phyloP scores from a whole-genome alignment of 1,140 invertebrate genomes.

The Tetramorium alpestre region DNA sequence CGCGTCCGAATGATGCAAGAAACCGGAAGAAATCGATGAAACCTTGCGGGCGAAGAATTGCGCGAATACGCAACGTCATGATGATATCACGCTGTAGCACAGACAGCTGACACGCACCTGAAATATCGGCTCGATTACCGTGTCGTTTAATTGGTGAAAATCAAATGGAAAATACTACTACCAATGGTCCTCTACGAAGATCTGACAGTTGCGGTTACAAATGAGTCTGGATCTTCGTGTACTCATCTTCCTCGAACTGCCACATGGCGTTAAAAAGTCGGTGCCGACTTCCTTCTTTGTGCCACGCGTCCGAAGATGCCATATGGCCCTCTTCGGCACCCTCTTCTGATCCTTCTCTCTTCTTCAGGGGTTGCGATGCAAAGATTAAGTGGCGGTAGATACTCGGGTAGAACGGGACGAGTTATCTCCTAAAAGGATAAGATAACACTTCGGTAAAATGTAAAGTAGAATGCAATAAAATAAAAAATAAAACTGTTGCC shows the following conservation, averaged over 20 bases:
- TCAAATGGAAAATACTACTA: conserved; percentile 61
- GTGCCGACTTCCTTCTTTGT: conserved; percentile 78
- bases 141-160: conserved; percentile 64
- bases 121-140: conserved; percentile 46
- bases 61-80: conserved; percentile 55
- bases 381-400: conserved; percentile 66
- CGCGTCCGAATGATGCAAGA: neutral
- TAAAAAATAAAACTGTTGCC: neutral
- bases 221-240: conserved; percentile 66
- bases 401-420: neutral
- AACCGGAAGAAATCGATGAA: conserved; percentile 17
- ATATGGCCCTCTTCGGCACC: conserved; percentile 80
- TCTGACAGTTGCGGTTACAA: conserved; percentile 80
- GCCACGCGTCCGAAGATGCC: conserved; percentile 78
- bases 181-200: conserved; percentile 29
- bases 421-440: conserved; percentile 14
- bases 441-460: neutral
- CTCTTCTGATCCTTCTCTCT: conserved; percentile 58
- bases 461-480: neutral
- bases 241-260: conserved; percentile 63
- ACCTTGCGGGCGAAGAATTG: neutral
- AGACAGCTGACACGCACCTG: conserved; percentile 68
- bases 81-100: conserved; percentile 19
- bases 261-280: conserved; percentile 84
- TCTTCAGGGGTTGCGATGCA: conserved; percentile 49